Base-by-base conservation (phyloP, 1,140 invertebrate genomes). In the Papilio glaucus region DNA sequence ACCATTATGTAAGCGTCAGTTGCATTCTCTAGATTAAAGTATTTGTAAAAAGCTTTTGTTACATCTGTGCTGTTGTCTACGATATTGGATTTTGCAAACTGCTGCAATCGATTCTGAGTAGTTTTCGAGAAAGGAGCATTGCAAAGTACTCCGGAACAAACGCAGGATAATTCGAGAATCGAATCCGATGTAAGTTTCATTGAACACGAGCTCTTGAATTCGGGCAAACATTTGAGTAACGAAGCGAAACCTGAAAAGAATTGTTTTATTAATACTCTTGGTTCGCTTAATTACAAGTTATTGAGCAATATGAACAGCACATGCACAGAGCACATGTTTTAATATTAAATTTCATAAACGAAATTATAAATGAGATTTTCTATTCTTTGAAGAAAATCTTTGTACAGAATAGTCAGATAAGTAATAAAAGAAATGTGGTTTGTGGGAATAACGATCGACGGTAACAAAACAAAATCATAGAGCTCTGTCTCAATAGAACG, bases 241-340 rank as follows among this genome's bases (percentile, higher is more conserved):
- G 85, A 88, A 53, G 72, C 81, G 73, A 85, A 89, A 82, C 86
- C 89, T 91, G 87, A 21, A 81, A 76, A 1, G 10, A 24, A 12
- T 24, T 57, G 0, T 26, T 57, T 57, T 18, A 24, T 57, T 26
- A 57, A 57, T 49, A 45, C 15, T 18, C 5, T n/a, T n/a, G n/a
- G 18, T 7, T 45, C 21, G 8, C 8, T 49, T 49, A 49, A 21
- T 8, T 45, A 18, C 15, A 9, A 33, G 29, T 33, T 33, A 33
- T 6, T 3, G 29, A 3, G 29, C 2, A 33, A 33, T 33, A 33
- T 33, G 29, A 33, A 33, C 29, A 33, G 6, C 29, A 6, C 29
- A 33, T 33, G 29, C 2, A 2, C 2, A 33, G 29, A 33, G 29
- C 29, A 33, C 29, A 3, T 33, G 29, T 6, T 6, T n/a, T n/a